Conservation (phyloP, 2,888 invertebrate genomes). For the Drosophila mimica region DNA sequence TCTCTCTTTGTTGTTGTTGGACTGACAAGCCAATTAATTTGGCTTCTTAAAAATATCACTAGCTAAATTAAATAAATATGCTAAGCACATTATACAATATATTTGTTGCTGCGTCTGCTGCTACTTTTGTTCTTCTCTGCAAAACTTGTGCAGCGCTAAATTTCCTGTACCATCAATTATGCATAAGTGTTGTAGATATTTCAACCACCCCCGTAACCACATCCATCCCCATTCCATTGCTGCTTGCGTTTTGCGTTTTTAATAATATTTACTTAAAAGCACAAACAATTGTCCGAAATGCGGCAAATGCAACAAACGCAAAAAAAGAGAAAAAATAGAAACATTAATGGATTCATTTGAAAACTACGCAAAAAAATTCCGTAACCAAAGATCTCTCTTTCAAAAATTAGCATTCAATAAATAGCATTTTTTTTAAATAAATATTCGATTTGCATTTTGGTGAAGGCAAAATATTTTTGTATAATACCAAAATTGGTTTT, state of each 20-base stretch:
- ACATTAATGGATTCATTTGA: conserved; percentile 47
- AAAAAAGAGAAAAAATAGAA: conserved; percentile 42
- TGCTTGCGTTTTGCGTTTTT: conserved; percentile 73
- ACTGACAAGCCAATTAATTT: conserved; percentile 75
- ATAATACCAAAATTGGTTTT: not conserved
- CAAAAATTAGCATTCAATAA: not conserved
- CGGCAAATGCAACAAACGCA: conserved; percentile 43
- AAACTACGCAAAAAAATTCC: conserved; percentile 59
- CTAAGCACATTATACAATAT: conserved; percentile 55
- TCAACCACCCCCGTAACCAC: conserved; percentile 10
- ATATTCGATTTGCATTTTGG: not conserved
- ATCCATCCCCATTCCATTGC: conserved; percentile 2
- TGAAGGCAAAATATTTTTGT: not conserved
- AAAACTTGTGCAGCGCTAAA: conserved; percentile 42
- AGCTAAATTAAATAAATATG: conserved; percentile 78
- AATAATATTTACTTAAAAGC: conserved; percentile 78
- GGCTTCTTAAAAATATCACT: conserved; percentile 75
- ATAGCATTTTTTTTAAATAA: not conserved
- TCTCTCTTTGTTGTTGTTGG: conserved; percentile 34
- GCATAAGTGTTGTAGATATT: conserved; percentile 57
- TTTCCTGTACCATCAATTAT: conserved; percentile 81
- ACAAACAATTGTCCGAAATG: conserved; percentile 74
- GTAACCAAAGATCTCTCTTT: conserved; percentile 34
- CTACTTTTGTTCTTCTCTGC: conserved; percentile 31
- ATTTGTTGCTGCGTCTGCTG: conserved; percentile 31